Evolutionary conservation across 2,797 vertebrate genomes (phyloP).

Genomic region (Sebastes taczanowskii): DNA sequence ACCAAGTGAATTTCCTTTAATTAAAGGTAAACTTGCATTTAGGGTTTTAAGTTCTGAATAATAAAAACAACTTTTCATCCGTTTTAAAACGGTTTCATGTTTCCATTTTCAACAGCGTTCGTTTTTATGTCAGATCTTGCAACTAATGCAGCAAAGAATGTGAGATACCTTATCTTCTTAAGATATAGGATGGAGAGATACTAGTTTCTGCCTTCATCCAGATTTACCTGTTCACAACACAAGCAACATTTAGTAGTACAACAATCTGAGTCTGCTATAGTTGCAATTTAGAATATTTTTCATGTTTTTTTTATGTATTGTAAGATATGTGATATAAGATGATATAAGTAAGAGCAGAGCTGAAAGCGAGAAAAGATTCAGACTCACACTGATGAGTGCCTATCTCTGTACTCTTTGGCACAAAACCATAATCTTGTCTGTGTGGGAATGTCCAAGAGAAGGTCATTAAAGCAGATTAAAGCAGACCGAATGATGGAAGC

Average conservation of each 20-base stretch:
- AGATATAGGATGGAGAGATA: background rate
- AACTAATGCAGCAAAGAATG: background rate
- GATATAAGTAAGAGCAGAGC: background rate
- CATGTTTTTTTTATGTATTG: background rate
- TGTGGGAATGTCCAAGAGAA: constrained; percentile 46
- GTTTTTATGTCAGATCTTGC: background rate
- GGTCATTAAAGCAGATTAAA: constrained; percentile 54
- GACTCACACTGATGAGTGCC: background rate
- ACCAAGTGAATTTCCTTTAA: background rate
- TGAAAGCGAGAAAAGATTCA: background rate
- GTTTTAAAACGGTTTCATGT: background rate
- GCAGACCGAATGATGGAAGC: constrained; percentile 54
- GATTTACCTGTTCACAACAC: background rate
- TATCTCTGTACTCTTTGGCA: constrained; percentile 30
- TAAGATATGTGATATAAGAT: background rate
- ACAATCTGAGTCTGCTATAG: background rate
- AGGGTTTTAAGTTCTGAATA: background rate
- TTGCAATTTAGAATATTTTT: background rate
- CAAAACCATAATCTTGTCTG: constrained; percentile 40
- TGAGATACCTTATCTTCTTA: background rate
- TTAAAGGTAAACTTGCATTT: background rate
- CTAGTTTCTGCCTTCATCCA: background rate
- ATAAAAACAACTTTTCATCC: background rate
- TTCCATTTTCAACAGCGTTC: background rate
- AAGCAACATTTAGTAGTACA: background rate